phyloP scores from a whole-genome alignment of 2,797 vertebrate genomes.

The Gymnocypris eckloni region DNA sequence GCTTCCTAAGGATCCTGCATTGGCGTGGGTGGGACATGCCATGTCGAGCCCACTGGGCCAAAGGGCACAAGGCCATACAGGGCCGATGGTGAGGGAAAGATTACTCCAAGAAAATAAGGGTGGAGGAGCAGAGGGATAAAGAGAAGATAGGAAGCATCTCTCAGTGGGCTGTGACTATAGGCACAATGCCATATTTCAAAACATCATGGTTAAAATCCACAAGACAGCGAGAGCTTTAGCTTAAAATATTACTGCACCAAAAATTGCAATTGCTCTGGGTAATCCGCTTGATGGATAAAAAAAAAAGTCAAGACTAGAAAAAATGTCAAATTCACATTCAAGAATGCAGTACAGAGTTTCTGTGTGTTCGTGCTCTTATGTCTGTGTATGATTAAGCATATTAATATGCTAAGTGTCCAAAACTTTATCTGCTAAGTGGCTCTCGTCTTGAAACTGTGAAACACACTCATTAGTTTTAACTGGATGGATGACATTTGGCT shows the following conservation, averaged over 20 bases:
- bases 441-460: background rate
- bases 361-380: background rate
- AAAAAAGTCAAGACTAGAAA: background rate
- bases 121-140: conserved; percentile 24
- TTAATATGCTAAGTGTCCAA: background rate
- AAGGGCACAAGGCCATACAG: conserved; percentile 67
- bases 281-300: background rate
- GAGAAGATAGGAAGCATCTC: conserved; percentile 51
- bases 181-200: conserved; percentile 29
- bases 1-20: conserved; percentile 47
- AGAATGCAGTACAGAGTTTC: background rate
- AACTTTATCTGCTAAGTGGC: background rate
- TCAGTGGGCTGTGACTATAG: background rate
- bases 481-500: background rate
- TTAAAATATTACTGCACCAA: background rate
- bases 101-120: conserved; percentile 46
- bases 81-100: conserved; percentile 53
- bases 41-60: conserved; percentile 71
- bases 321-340: background rate
- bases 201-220: background rate
- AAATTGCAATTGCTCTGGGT: background rate
- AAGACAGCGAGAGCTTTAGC: conserved; percentile 8
- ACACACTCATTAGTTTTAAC: background rate
- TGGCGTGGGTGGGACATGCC: conserved; percentile 42
- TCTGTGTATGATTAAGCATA: background rate